Evolutionary conservation across 2,113 vertebrate species (phyloP).

Genomic region (Mixornis gularis): DNA sequence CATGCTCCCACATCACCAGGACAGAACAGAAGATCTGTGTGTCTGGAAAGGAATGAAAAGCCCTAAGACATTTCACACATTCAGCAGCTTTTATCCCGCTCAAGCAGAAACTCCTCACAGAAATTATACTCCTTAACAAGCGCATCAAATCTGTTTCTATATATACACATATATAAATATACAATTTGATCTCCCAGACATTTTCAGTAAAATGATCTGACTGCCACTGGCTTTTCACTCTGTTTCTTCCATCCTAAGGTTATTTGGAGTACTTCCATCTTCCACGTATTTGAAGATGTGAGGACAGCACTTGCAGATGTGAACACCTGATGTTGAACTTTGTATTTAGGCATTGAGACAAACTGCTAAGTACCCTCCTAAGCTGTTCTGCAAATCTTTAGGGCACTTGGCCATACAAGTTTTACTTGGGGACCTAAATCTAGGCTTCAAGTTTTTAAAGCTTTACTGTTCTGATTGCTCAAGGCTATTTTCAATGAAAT

Average conservation of each 20-base stretch:
- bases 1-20: neutral
- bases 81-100: constrained; percentile 3
- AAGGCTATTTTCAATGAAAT: neutral
- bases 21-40: neutral
- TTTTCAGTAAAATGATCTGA: constrained; percentile 1
- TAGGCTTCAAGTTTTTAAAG: neutral
- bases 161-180: neutral
- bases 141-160: neutral
- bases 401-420: neutral
- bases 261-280: neutral
- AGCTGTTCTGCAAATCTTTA: neutral
- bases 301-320: neutral
- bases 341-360: neutral
- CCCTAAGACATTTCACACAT: neutral
- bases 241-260: neutral
- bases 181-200: neutral
- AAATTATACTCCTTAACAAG: constrained; percentile 7
- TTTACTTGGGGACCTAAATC: neutral
- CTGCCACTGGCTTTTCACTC: constrained; percentile 13
- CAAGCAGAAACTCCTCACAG: neutral
- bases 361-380: neutral
- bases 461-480: neutral
- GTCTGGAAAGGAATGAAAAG: neutral
- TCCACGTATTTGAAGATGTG: neutral
- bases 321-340: neutral